Percentiles rank a stretch among this genome's conserved stretches.
phyloP scores from a whole-genome alignment of 2,888 invertebrate species.

The Meganola albula region DNA sequence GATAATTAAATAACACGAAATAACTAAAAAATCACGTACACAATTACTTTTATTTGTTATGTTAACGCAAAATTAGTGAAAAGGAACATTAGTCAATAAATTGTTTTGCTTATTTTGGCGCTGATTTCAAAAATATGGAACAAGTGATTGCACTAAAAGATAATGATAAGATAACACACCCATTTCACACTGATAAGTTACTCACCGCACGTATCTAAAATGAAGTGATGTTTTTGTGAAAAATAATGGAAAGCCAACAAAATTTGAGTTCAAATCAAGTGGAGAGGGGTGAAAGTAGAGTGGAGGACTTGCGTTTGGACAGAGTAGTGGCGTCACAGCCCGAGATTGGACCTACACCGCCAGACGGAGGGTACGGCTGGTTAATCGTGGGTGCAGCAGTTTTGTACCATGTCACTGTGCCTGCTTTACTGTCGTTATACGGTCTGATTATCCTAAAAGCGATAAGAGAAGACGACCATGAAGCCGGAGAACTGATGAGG shows the following conservation, averaged over 20 bases:
- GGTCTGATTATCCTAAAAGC: constrained; percentile 75
- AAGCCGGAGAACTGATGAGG: constrained; percentile 49
- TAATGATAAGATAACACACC: constrained; percentile 71
- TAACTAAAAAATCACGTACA: too few relatives aligned
- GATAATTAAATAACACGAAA: too few relatives aligned
- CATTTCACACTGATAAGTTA: constrained; percentile 55
- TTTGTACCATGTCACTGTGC: constrained; percentile 79
- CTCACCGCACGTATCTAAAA: constrained; percentile 47
- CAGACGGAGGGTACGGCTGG: constrained; percentile 84
- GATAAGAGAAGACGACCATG: constrained; percentile 65
- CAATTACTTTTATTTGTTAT: too few relatives aligned
- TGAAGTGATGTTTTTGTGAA: constrained; percentile 56
- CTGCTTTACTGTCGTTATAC: constrained; percentile 73
- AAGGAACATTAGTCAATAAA: too few relatives aligned
- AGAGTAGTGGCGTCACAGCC: constrained; percentile 80
- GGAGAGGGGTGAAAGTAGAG: constrained; percentile 40
- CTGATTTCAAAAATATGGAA: constrained; percentile 61
- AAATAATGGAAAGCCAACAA: constrained; percentile 52
- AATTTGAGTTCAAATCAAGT: constrained; percentile 28
- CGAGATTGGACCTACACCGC: constrained; percentile 81
- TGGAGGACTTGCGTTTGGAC: constrained; percentile 72
- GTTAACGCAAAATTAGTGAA: too few relatives aligned
- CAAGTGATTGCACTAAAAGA: constrained; percentile 61
- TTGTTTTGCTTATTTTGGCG: constrained; percentile 37
- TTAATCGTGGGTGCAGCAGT: constrained; percentile 77